Evolutionary conservation across 2,888 invertebrate genomes (phyloP).

Genomic region (Ligdia adustata): DNA sequence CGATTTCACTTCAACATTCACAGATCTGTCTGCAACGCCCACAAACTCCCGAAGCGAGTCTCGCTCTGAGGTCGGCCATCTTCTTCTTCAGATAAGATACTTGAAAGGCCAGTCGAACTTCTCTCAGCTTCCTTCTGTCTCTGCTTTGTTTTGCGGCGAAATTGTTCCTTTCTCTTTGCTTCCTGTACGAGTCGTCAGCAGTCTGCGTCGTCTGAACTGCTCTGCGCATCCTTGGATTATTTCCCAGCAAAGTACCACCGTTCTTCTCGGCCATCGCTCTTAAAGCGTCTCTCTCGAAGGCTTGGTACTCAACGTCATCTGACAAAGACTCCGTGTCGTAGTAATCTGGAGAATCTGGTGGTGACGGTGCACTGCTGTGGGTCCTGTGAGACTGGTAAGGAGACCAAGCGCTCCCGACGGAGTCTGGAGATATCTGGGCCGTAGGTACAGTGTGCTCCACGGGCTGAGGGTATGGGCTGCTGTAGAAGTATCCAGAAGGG

Average conservation of each 20-base stretch:
- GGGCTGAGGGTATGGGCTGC: conserved; percentile 38
- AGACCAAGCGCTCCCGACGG: conserved; percentile 48
- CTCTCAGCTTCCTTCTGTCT: conserved; percentile 94
- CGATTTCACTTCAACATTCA: conserved; percentile 37
- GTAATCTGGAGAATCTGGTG: conserved; percentile 63
- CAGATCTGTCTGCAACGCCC: conserved; percentile 47
- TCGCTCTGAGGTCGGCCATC: conserved; percentile 90
- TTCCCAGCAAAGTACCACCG: conserved; percentile 79
- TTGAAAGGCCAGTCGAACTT: conserved; percentile 95
- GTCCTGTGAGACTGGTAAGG: conserved; percentile 34
- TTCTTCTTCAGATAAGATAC: conserved; percentile 95
- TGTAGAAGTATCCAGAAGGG: conserved; percentile 42
- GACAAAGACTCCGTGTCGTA: conserved; percentile 59
- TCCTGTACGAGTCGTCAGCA: conserved; percentile 92
- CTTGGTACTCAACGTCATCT: conserved; percentile 86
- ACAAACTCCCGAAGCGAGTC: conserved; percentile 82
- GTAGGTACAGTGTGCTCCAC: conserved; percentile 46
- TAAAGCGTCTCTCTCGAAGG: conserved; percentile 88
- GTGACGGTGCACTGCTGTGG: conserved; percentile 61
- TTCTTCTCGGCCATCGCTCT: conserved; percentile 86
- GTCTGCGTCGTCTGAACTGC: conserved; percentile 61
- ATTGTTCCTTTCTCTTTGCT: conserved; percentile 95
- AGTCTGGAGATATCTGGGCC: conserved; percentile 55
- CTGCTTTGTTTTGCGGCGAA: conserved; percentile 97
- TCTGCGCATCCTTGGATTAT: conserved; percentile 90